Evolutionary conservation across 92 coral and sea anemone genomes (phyloP), one percentile per base, ranked within the genome.

Genomic region (Zoanthus sansibaricus): DNA sequence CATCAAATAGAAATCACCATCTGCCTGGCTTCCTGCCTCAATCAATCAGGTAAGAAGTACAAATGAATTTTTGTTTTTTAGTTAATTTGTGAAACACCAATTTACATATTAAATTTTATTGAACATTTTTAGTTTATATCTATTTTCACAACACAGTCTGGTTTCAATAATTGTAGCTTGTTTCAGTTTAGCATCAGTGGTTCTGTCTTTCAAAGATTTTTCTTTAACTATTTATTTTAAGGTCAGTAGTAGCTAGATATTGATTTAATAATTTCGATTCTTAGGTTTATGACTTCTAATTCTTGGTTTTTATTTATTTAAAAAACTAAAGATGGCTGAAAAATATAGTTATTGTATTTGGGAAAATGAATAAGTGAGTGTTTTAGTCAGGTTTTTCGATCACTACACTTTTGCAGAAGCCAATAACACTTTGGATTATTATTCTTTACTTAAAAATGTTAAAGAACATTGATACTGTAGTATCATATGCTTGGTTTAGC

Each of bases 1-100:
- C 71, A 64, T 42, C 42, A 59, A 62, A 2, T 83, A 96, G 99
- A 95, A 87, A 85, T 92, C 99, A 14, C 94, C 98, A 61, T 87
- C 92, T 21, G 94, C 92, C 47, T 96, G 99, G 99, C 95, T 96
- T 15, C 99, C 99, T 61, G 99, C 98, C n/a, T 96, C 99, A 21
- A 93, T 96, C 89, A 95, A 96, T 88, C 99, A 96, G 94, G 99
- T 96, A 61, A 46, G 15, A 37, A 15, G 9, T 18, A 20, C 73
- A 30, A 46, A 13, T 69, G 74, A 8, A 31, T 33, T 15, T 69
- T 69, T 13, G 5, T 32, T 54, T 15, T 51, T 82, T 45, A 52
- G 47, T 16, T 18, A 62, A 9, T 64, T 62, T 62, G 69, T 62
- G 69, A 62, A 62, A 0, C 64, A 62, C 9, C 20, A 62, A 62